Conservation (phyloP, 2,113 vertebrate species). For the Ochotona princeps region DNA sequence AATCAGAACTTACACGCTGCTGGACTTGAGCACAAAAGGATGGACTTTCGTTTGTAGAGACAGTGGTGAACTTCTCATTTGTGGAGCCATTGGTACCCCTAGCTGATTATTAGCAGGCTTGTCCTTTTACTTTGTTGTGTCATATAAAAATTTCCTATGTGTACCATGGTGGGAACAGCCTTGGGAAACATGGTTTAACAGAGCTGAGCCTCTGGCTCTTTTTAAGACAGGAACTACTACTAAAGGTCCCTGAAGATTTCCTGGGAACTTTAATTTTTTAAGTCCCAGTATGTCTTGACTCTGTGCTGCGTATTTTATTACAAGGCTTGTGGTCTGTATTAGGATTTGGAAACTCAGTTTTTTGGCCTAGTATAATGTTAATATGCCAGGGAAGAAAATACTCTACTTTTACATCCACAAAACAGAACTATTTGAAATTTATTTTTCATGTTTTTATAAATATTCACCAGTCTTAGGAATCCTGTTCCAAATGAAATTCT, state of each 20-base stretch:
- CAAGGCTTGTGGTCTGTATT: not conserved
- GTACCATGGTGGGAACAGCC: not conserved
- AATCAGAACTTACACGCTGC: not conserved
- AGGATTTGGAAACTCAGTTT: slow-evolving; percentile 45
- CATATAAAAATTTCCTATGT: not conserved
- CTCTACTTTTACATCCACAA: not conserved
- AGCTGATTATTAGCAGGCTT: not conserved
- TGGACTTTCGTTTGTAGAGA: not conserved
- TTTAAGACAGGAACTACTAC: slow-evolving; percentile 8
- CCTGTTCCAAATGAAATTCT: not conserved
- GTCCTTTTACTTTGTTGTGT: not conserved
- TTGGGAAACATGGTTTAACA: slow-evolving; percentile 16
- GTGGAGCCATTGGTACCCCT: not conserved
- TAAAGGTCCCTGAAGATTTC: slow-evolving; percentile 35
- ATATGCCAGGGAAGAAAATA: not conserved
- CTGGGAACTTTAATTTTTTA: not conserved
- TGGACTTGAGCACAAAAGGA: not conserved
- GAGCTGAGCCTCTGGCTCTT: slow-evolving; percentile 19
- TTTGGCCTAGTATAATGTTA: not conserved
- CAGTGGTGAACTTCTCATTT: not conserved
- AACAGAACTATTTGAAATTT: slow-evolving; percentile 15
- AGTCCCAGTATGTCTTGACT: not conserved
- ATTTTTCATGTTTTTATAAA: slow-evolving; percentile 35
- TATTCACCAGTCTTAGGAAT: slow-evolving; percentile 20
- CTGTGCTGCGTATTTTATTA: slow-evolving; percentile 30